Evolutionary conservation across 1,140 invertebrate genomes (phyloP).

Genomic region (Palaemon carinicauda): DNA sequence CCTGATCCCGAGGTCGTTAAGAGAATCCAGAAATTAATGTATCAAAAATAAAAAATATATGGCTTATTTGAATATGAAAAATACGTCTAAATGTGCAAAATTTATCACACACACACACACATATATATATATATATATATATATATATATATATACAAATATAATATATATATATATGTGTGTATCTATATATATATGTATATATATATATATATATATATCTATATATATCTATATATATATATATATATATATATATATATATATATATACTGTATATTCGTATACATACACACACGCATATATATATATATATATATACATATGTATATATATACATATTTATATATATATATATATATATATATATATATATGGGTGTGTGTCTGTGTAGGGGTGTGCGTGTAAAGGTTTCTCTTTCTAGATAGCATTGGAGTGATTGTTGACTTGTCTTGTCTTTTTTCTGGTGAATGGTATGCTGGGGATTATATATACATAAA

Average conservation of each 20-base stretch:
- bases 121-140: not conserved
- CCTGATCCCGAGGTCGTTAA: no score
- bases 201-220: not conserved
- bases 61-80: no score
- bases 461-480: no score
- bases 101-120: no score
- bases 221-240: not conserved
- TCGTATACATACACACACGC: not conserved
- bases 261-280: not conserved
- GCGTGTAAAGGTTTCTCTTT: no score
- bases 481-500: not conserved
- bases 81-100: no score
- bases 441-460: no score
- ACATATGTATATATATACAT: not conserved
- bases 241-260: not conserved
- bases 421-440: no score
- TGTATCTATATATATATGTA: not conserved
- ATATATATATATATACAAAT: not conserved
- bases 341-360: not conserved
- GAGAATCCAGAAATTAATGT: no score
- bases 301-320: not conserved
- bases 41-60: no score
- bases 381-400: not conserved
- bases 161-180: not conserved
- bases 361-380: not conserved